Evolutionary conservation across 64 coral and sea anemone species (phyloP), one percentile per base, ranked within the genome.

Genomic region (Pocillopora damicornis): DNA sequence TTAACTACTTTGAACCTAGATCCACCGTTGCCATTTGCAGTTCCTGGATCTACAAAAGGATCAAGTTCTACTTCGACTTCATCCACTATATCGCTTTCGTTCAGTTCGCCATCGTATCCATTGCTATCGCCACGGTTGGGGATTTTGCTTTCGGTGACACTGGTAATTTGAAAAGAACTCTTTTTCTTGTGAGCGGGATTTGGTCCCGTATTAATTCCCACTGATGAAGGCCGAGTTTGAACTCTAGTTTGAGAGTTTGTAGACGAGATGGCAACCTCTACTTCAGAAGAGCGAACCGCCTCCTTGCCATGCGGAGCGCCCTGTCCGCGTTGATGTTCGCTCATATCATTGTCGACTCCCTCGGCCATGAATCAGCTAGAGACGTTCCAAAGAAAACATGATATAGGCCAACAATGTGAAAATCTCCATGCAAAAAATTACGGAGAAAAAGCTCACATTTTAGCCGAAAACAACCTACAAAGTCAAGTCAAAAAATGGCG

Each of bases 311-410:
- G 94, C 90, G 92, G 89, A 93, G 90, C 91, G 87, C 79, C 91
- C 81, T 90, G 91, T 76, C 90, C 88, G 80, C 83, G 87, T 80
- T 93, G 94, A 93, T 90, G 91, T 96, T 96, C 91, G 94, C 87
- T 96, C 94, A 96, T 96, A 87, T 96, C 94, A 96, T 96, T 96
- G 94, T 96, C 91, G 73, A 87, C 64, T 87, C 91, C 94, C 73
- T 96, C 94, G 59, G 94, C 94, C 94, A 96, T 96, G 56, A 85
- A 86, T 61, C 16, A 79, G 86, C 89, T 88, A 96, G n/a, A 83
- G 16, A 25, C 61, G 82, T 74, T 76, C 73, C 65, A 96, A 96
- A 56, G 60, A 90, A 75, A 74, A 57, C 77, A 86, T 58, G 64
- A 76, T 37, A 69, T 73, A 56, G 82, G 72, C 68, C 77, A 93